Conservation (phyloP, 2,113 vertebrate genomes). For the Cricetomys ansorgei region DNA sequence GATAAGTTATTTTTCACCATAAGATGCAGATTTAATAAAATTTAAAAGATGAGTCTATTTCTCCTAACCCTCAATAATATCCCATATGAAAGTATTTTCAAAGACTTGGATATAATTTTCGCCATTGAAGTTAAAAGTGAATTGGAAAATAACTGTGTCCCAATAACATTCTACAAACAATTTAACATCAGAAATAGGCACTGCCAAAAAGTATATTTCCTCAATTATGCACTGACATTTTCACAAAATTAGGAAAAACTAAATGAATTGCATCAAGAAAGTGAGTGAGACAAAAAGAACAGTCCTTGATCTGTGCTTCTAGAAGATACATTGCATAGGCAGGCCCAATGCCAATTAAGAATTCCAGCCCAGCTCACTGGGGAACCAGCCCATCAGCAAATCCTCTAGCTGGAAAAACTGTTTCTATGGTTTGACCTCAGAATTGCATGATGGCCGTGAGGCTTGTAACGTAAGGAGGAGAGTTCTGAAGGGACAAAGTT, state of each 20-base stretch:
- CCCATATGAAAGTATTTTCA: background rate
- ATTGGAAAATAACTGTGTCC: background rate
- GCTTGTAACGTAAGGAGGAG: background rate
- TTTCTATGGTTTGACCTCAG: constrained; percentile 50
- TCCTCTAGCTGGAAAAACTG: background rate
- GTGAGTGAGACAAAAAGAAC: background rate
- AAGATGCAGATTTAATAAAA: background rate
- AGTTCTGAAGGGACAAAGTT: background rate
- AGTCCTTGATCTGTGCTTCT: background rate
- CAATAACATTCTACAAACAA: background rate
- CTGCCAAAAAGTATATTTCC: background rate
- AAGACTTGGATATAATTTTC: background rate
- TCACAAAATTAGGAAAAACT: background rate
- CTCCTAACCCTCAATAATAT: background rate
- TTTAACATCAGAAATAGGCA: background rate
- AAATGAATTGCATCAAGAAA: background rate
- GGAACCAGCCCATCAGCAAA: constrained; percentile 50
- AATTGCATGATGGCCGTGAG: background rate
- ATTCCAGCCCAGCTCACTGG: constrained; percentile 18
- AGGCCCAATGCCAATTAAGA: constrained; percentile 44
- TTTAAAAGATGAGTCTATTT: constrained; percentile 2
- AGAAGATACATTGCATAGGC: constrained; percentile 44
- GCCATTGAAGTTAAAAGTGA: background rate
- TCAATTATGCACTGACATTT: background rate
- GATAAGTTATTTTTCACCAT: background rate